Conservation (phyloP, 2,113 vertebrate genomes). For the Abramis brama region DNA sequence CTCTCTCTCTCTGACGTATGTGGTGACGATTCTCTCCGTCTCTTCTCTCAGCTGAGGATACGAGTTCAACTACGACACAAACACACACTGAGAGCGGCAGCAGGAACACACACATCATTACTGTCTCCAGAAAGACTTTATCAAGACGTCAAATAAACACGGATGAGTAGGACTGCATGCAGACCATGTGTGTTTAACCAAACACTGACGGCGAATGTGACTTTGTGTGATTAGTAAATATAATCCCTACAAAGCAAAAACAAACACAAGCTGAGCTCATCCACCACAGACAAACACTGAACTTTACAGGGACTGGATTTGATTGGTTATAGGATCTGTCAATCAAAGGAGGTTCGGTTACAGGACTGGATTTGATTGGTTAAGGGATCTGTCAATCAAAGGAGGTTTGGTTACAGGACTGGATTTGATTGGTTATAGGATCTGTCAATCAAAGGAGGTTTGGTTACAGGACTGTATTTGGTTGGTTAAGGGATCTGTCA, state of each 20-base stretch:
- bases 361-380: background rate
- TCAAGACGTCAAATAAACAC: background rate
- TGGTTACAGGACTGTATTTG: background rate
- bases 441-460: background rate
- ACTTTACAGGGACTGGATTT: background rate
- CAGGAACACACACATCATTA: background rate
- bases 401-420: background rate
- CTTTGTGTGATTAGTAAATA: background rate
- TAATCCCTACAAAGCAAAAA: conserved; percentile 24
- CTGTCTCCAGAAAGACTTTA: background rate
- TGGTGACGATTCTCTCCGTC: conserved; percentile 93
- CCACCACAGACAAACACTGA: background rate
- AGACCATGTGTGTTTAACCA: background rate
- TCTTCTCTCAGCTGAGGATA: conserved; percentile 92
- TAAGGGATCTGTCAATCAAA: background rate
- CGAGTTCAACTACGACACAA: conserved; percentile 81
- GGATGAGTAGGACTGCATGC: background rate
- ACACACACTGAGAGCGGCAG: conserved; percentile 40
- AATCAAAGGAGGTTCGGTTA: background rate
- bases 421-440: background rate
- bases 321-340: background rate
- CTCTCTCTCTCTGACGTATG: conserved; percentile 89
- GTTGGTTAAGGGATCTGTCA: background rate
- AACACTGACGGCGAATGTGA: background rate
- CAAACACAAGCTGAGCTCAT: background rate